These are phyloP conservation scores for Thereuonema tuberculata DNA, from an alignment of 1,140 invertebrate species.

Conservation along the genomic window DNA sequence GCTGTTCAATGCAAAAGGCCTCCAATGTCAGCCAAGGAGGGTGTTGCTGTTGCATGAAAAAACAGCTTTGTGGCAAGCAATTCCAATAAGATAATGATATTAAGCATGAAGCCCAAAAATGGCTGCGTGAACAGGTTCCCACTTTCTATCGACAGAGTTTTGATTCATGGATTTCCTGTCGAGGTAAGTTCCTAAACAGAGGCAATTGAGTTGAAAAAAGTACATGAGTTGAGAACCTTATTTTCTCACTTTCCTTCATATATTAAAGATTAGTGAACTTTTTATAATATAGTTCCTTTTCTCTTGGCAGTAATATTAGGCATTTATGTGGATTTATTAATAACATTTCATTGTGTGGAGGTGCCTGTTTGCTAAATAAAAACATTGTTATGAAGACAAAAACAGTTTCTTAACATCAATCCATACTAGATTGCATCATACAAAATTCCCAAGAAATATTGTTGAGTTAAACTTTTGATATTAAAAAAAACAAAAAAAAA, in stretches of 20 bases:
- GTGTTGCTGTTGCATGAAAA: too few species aligned
- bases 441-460: too few species aligned
- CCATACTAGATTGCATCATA: neutral
- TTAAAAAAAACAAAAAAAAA: too few species aligned
- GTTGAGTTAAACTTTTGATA: too few species aligned
- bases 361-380: neutral
- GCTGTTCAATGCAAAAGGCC: too few species aligned
- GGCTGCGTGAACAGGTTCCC: neutral
- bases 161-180: neutral
- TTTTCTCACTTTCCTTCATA: neutral
- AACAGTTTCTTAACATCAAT: neutral
- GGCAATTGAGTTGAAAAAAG: neutral
- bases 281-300: neutral
- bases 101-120: neutral
- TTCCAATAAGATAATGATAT: neutral
- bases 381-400: neutral
- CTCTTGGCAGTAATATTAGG: too few species aligned
- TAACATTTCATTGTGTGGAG: neutral
- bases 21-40: too few species aligned
- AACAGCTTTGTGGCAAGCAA: constrained; percentile 6
- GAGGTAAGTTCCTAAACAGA: neutral
- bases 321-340: neutral
- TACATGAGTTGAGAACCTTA: neutral
- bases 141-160: neutral
- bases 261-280: neutral